These are phyloP conservation scores for Coregonus suidteri DNA, from an alignment of 2,797 vertebrate species.

Conservation along the genomic window DNA sequence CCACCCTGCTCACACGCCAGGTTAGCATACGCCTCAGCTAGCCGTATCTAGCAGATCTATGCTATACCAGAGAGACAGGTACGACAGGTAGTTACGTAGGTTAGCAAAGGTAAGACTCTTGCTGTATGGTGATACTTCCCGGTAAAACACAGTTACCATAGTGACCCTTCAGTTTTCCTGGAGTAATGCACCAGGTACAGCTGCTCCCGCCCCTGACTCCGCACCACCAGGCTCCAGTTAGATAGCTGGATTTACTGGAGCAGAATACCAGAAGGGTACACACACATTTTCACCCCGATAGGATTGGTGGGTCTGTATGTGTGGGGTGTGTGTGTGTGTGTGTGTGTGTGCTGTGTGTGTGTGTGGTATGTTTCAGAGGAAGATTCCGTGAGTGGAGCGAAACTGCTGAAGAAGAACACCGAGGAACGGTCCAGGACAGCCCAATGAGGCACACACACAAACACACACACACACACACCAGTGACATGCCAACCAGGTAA, in stretches of 20 bases:
- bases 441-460: not conserved
- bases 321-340: no score
- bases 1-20: slow-evolving; percentile 82
- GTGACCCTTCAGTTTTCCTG: slow-evolving; percentile 68
- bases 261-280: slow-evolving; percentile 85
- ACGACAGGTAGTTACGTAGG: not conserved
- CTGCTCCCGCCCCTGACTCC: slow-evolving; percentile 67
- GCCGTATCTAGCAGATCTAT: not conserved
- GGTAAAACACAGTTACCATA: not conserved
- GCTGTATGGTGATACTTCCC: not conserved
- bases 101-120: not conserved
- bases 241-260: slow-evolving; percentile 88
- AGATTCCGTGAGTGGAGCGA: slow-evolving; percentile 90
- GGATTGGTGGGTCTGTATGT: not conserved
- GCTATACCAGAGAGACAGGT: not conserved
- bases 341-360: no score
- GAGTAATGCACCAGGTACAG: slow-evolving; percentile 72
- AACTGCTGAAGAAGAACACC: slow-evolving; percentile 90
- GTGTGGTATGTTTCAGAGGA: slow-evolving; percentile 85
- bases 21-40: slow-evolving; percentile 56
- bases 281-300: not conserved
- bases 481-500: no score
- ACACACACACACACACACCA: not conserved
- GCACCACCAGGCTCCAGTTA: slow-evolving; percentile 73
- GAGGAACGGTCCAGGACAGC: slow-evolving; percentile 84